Conservation (phyloP, 2,797 vertebrate species). For the Ambastaia sidthimunki region DNA sequence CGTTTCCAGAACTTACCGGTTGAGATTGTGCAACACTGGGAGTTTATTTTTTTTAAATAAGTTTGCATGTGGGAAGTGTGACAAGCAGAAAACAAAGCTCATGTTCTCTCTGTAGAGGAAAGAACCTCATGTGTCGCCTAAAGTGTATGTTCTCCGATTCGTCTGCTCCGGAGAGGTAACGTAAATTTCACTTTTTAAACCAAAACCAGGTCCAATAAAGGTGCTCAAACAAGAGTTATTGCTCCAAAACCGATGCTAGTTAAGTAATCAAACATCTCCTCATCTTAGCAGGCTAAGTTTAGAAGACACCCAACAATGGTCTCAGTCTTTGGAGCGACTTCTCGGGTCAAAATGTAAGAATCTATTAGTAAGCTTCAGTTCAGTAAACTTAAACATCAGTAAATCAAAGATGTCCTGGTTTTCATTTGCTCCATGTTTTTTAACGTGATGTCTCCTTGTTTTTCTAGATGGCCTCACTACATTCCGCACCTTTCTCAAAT, state of each 20-base stretch:
- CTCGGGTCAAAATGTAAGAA: constrained; percentile 86
- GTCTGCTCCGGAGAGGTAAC: constrained; percentile 77
- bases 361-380: not conserved
- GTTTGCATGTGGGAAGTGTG: constrained; percentile 43
- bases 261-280: constrained; percentile 35
- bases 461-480: constrained; percentile 80
- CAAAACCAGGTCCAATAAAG: not conserved
- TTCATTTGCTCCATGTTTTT: not conserved
- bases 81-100: constrained; percentile 43
- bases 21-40: constrained; percentile 3
- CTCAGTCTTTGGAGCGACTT: constrained; percentile 85
- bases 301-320: constrained; percentile 86
- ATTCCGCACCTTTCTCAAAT: constrained; percentile 86
- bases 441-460: constrained; percentile 19
- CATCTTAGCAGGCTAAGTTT: constrained; percentile 78
- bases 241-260: constrained; percentile 25
- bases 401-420: constrained; percentile 9
- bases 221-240: not conserved
- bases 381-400: not conserved
- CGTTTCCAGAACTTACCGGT: constrained; percentile 9
- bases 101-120: constrained; percentile 72
- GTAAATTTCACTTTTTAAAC: constrained; percentile 13
- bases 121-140: constrained; percentile 81
- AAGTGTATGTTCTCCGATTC: constrained; percentile 80
- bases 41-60: constrained; percentile 33